These are phyloP conservation scores for Trinorchestia longiramus DNA, from an alignment of 1,140 invertebrate species.

Conservation along the genomic window DNA sequence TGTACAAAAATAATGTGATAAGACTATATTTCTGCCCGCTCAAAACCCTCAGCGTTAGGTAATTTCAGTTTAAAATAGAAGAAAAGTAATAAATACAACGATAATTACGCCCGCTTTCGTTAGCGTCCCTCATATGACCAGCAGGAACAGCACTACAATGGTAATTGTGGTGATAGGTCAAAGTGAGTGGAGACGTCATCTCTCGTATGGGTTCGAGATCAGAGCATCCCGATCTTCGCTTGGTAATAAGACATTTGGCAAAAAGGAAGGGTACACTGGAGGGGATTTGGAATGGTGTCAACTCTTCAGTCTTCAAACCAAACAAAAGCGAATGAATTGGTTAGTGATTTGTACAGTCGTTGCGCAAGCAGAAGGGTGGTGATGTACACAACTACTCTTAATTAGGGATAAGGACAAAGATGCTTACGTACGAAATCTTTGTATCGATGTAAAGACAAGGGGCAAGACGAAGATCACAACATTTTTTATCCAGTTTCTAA, in stretches of 20 bases:
- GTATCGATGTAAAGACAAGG: not conserved
- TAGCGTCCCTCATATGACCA: not conserved
- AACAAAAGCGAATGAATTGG: not conserved
- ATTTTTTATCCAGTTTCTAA: not conserved
- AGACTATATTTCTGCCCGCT: not conserved
- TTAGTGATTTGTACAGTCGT: not conserved
- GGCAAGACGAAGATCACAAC: not conserved
- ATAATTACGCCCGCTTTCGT: not conserved
- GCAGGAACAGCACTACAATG: not conserved
- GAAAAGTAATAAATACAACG: not conserved
- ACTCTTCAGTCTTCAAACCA: not conserved
- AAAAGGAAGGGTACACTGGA: not conserved
- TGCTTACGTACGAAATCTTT: not conserved
- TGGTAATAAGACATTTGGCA: not conserved
- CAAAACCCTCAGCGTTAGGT: not conserved
- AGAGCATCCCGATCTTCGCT: not conserved
- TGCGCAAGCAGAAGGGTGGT: not conserved
- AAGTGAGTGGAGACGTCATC: not conserved
- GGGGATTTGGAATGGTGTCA: not conserved
- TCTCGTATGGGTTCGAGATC: not conserved
- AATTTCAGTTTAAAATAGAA: not conserved
- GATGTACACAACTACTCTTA: not conserved
- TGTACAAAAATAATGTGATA: not conserved
- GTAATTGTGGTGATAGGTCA: not conserved
- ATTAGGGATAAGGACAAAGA: not conserved